phyloP scores from a whole-genome alignment of 2,797 vertebrate species.

The Poecilia picta region DNA sequence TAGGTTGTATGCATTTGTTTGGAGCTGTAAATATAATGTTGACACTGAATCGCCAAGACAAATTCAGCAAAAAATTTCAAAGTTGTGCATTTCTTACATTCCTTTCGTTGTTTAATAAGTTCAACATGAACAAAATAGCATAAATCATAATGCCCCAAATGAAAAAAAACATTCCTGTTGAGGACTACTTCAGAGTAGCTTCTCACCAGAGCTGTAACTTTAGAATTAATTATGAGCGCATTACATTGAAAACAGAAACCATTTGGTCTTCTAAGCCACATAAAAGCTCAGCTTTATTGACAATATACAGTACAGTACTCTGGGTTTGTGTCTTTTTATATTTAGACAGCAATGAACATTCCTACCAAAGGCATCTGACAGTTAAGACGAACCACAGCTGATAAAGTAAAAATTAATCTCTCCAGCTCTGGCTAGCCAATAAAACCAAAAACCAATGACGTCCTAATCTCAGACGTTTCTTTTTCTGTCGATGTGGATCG shows the following conservation, averaged over 20 bases:
- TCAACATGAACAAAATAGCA: neutral
- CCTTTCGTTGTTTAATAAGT: neutral
- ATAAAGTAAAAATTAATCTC: neutral
- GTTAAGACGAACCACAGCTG: neutral
- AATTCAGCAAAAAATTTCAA: neutral
- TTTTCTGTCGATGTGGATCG: constrained; percentile 6
- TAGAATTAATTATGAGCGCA: neutral
- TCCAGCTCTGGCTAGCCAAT: neutral
- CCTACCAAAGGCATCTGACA: constrained; percentile 9
- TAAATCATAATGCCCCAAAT: neutral
- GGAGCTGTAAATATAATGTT: neutral
- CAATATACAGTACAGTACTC: constrained; percentile 28
- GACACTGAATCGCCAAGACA: neutral
- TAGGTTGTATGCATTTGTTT: neutral
- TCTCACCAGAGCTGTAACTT: neutral
- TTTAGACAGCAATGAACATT: constrained; percentile 21
- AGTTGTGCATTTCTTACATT: neutral
- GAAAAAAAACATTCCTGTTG: neutral
- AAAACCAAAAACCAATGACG: neutral
- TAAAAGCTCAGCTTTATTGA: constrained; percentile 31
- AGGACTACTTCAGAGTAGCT: neutral
- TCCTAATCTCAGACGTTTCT: neutral
- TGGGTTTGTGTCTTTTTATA: neutral
- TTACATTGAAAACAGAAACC: neutral
- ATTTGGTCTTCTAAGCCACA: neutral